Conservation (phyloP, 2,797 vertebrate genomes). For the Tolypeutes matacus region DNA sequence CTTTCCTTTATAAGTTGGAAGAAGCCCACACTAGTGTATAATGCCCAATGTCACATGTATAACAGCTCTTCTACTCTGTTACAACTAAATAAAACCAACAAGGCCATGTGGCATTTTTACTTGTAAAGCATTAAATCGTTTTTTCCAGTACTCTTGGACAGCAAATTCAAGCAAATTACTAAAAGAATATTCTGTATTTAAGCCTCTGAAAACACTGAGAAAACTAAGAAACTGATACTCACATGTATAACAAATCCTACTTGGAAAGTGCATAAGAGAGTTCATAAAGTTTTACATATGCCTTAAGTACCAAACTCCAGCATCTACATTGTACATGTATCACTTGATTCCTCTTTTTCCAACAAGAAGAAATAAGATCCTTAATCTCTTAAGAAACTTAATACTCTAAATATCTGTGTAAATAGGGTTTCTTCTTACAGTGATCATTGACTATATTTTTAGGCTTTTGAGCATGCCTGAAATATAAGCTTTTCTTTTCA, state of each 20-base stretch:
- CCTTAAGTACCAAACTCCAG: neutral
- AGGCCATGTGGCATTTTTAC: neutral
- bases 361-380: constrained; percentile 57
- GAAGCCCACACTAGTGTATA: constrained; percentile 14
- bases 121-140: neutral
- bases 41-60: neutral
- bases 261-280: constrained; percentile 18
- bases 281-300: constrained; percentile 61
- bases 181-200: constrained; percentile 42
- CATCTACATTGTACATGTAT: neutral
- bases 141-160: neutral
- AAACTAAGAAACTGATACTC: constrained; percentile 52
- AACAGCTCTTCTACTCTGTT: constrained; percentile 16
- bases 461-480: neutral
- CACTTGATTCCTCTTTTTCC: constrained; percentile 39
- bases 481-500: constrained; percentile 17
- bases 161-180: constrained; percentile 36
- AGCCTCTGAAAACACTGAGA: neutral
- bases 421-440: constrained; percentile 51
- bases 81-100: constrained; percentile 28
- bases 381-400: constrained; percentile 27
- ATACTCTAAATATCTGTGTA: constrained; percentile 57
- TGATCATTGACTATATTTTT: neutral
- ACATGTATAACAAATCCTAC: neutral
- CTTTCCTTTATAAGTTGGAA: neutral